These are phyloP conservation scores for Ibycter americanus DNA, from an alignment of 2,797 vertebrate species.

Conservation along the genomic window DNA sequence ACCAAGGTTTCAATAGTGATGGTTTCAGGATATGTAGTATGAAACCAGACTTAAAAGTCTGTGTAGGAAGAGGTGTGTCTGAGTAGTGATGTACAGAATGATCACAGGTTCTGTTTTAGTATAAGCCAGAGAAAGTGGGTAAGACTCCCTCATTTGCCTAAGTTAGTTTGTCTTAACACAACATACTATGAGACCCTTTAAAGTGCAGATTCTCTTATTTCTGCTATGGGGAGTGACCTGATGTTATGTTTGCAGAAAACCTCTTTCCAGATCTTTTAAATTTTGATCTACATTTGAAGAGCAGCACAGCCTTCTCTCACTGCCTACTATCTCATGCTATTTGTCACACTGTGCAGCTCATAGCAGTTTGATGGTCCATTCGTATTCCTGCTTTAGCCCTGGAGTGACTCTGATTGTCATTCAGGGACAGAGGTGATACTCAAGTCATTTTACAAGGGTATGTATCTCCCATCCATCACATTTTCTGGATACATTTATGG, in stretches of 20 bases:
- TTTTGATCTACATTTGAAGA: background rate
- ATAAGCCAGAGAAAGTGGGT: background rate
- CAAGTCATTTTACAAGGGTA: background rate
- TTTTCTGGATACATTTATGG: background rate
- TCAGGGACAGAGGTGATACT: background rate
- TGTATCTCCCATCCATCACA: background rate
- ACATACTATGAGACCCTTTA: background rate
- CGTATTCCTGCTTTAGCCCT: background rate
- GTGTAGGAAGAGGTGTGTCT: background rate
- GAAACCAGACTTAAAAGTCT: background rate
- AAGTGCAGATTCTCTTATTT: background rate
- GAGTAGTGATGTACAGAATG: background rate
- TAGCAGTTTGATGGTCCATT: background rate
- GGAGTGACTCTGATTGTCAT: background rate
- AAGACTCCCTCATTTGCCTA: background rate
- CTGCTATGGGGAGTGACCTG: background rate
- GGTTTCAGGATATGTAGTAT: background rate
- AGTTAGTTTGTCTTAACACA: background rate
- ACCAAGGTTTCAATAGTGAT: background rate
- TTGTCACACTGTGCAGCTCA: background rate
- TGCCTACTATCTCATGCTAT: background rate
- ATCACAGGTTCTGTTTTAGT: background rate
- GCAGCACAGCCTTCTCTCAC: background rate
- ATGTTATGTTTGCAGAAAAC: background rate
- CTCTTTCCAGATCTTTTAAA: background rate